Evolutionary conservation across 2,888 invertebrate species (phyloP).

Genomic region (Anthophora plumipes): DNA sequence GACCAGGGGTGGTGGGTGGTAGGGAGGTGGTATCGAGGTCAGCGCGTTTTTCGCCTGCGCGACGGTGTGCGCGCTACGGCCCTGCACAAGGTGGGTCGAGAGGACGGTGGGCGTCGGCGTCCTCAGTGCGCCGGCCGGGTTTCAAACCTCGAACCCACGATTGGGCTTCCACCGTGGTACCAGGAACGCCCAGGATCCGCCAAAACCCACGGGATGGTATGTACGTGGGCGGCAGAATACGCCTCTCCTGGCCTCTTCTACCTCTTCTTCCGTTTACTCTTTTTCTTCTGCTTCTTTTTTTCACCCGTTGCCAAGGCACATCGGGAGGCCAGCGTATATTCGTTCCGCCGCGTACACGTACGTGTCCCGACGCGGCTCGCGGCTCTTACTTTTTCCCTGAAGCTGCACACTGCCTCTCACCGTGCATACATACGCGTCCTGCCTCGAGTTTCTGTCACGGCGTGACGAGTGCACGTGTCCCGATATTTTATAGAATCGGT

Average conservation of each 20-base stretch:
- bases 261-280: constrained; percentile 69
- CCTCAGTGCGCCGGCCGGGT: constrained; percentile 81
- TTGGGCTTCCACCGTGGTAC: constrained; percentile 81
- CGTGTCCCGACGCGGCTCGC: constrained; percentile 26
- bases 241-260: constrained; percentile 76
- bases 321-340: constrained; percentile 30
- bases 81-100: constrained; percentile 74
- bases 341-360: constrained; percentile 49
- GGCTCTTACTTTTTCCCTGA: constrained; percentile 44
- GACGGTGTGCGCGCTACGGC: constrained; percentile 77
- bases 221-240: constrained; percentile 82
- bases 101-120: constrained; percentile 81
- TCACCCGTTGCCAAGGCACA: constrained; percentile 64
- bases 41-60: constrained; percentile 84
- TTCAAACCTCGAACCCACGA: constrained; percentile 81
- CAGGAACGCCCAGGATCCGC: constrained; percentile 83
- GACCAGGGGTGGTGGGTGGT: constrained; percentile 26
- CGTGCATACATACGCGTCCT: neutral
- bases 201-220: constrained; percentile 78
- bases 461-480: constrained; percentile 31
- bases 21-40: constrained; percentile 80
- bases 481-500: constrained; percentile 14
- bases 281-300: constrained; percentile 60
- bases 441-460: constrained; percentile 4
- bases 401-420: neutral